These are phyloP conservation scores for Tethea ocularis DNA, from an alignment of 2,888 invertebrate species.

Conservation along the genomic window DNA sequence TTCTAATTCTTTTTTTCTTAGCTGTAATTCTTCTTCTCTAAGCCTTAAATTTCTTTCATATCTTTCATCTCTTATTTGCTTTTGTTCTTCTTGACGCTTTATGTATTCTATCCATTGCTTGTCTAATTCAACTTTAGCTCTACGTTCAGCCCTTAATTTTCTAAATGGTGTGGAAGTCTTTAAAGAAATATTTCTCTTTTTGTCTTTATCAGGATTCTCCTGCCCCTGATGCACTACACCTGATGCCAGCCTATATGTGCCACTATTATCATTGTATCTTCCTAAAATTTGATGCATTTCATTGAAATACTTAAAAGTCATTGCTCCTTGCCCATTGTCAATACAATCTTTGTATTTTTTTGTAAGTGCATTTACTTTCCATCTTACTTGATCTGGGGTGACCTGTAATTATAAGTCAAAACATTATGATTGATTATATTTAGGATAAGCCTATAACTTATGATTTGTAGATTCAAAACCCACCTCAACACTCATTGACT, in stretches of 20 bases:
- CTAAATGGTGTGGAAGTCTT: conserved; percentile 55
- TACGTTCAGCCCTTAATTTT: conserved; percentile 58
- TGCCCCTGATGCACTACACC: conserved; percentile 49
- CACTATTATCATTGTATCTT: conserved; percentile 50
- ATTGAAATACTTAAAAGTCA: conserved; percentile 64
- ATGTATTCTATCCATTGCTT: conserved; percentile 68
- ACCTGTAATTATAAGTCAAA: conserved; percentile 41
- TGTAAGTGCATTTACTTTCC: conserved; percentile 69
- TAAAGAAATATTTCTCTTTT: conserved; percentile 42
- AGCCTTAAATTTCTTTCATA: conserved; percentile 60
- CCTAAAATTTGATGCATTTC: conserved; percentile 71
- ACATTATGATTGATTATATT: not conserved
- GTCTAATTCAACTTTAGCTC: conserved; percentile 64
- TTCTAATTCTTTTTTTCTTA: conserved; percentile 62
- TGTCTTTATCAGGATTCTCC: conserved; percentile 43
- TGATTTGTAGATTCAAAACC: not conserved
- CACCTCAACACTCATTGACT: conserved; percentile 60
- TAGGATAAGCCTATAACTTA: not conserved
- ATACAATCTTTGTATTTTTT: conserved; percentile 68
- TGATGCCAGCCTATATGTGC: conserved; percentile 58
- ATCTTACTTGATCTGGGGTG: conserved; percentile 65
- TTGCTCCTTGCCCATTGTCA: conserved; percentile 57
- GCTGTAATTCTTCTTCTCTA: conserved; percentile 61
- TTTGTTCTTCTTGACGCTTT: conserved; percentile 61
- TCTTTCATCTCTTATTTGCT: conserved; percentile 56